Evolutionary conservation across 2,113 vertebrate species (phyloP).

Genomic region (Meleagris gallopavo): DNA sequence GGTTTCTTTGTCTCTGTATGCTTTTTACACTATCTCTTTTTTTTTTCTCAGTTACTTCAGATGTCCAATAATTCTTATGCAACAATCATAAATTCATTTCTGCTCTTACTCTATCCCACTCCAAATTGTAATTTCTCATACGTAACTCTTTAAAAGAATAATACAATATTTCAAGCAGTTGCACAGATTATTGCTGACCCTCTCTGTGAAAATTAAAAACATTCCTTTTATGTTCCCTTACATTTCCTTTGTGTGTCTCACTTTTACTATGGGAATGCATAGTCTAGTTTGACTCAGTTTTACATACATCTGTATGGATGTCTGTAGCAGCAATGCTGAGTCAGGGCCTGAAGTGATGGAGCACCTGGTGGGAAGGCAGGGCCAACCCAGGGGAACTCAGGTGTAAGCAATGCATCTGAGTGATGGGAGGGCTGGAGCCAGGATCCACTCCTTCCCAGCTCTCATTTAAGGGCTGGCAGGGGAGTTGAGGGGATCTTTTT

Average conservation of each 20-base stretch:
- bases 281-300: not conserved
- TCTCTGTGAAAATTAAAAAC: not conserved
- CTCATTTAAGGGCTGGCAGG: no score
- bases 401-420: no score
- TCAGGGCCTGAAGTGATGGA: no score
- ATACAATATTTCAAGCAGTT: not conserved
- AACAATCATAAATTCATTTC: not conserved
- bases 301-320: not conserved
- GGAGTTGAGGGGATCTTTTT: no score
- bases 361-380: no score
- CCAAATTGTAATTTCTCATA: not conserved
- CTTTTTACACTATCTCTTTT: not conserved
- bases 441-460: no score
- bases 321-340: no score
- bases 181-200: not conserved
- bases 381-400: no score
- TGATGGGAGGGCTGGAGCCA: no score
- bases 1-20: not conserved
- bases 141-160: no score
- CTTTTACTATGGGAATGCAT: not conserved
- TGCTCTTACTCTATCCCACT: not conserved
- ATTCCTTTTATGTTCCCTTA: not conserved
- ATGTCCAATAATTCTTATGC: not conserved
- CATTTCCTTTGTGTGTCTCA: not conserved
- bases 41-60: not conserved